These are phyloP conservation scores for Lacerta agilis DNA, from an alignment of 2,797 vertebrate genomes.

Conservation along the genomic window DNA sequence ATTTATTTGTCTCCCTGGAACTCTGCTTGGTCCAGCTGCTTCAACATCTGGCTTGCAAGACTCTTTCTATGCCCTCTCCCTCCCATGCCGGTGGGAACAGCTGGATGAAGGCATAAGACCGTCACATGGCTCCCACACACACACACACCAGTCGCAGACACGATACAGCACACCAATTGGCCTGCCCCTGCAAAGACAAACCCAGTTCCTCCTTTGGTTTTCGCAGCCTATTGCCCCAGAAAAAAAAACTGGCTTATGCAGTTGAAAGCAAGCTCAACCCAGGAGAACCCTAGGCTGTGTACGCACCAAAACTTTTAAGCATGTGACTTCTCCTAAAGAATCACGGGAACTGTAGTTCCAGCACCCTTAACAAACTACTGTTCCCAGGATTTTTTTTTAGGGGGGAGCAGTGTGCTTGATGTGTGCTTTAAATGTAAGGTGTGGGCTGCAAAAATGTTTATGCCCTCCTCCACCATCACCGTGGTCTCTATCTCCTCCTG, in stretches of 20 bases:
- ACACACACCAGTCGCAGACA: not conserved
- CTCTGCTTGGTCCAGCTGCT: conserved; percentile 1
- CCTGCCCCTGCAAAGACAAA: not conserved
- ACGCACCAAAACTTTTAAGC: too few species aligned
- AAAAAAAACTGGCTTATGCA: too few species aligned
- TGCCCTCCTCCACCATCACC: not conserved
- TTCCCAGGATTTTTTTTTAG: too few species aligned
- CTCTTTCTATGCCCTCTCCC: not conserved
- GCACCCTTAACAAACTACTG: too few species aligned
- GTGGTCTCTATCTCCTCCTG: too few species aligned
- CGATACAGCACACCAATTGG: too few species aligned
- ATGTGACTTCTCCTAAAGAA: too few species aligned
- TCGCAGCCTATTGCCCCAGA: not conserved
- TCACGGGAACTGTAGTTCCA: too few species aligned
- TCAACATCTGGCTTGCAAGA: conserved; percentile 19
- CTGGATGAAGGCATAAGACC: conserved; percentile 12
- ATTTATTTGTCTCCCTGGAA: conserved; percentile 30
- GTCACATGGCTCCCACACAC: not conserved
- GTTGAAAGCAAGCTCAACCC: not conserved
- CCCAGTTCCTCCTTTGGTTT: not conserved
- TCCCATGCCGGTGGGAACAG: not conserved
- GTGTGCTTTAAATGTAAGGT: too few species aligned
- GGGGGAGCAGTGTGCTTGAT: too few species aligned
- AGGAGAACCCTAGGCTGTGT: not conserved
- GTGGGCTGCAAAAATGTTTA: not conserved